Evolutionary conservation across 2,888 invertebrate species (phyloP).

Genomic region (Aromia moschata): DNA sequence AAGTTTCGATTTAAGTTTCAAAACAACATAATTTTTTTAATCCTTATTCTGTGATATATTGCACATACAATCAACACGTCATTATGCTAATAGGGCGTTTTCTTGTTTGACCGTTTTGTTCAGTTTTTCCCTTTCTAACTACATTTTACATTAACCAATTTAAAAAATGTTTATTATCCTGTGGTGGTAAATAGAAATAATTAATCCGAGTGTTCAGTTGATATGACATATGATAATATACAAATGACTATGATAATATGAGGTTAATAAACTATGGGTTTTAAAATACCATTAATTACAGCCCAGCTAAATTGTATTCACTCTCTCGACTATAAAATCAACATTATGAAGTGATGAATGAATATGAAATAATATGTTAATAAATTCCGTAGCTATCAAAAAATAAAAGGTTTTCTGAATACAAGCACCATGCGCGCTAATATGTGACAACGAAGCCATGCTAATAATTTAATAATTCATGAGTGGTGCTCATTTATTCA

Average conservation of each 20-base stretch:
- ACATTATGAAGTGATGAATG: constrained; percentile 2
- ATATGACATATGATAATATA: not conserved
- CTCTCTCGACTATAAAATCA: not conserved
- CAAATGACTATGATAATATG: not conserved
- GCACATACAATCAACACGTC: no score
- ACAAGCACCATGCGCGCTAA: constrained; percentile 3
- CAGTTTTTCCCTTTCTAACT: no score
- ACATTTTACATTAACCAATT: no score
- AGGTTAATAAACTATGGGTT: constrained; percentile 4
- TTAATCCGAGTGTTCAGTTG: no score
- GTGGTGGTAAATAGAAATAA: no score
- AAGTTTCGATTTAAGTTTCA: no score
- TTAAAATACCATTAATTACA: not conserved
- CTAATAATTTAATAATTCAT: constrained; percentile 28
- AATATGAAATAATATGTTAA: constrained; percentile 17
- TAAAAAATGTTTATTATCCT: no score
- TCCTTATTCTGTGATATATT: no score
- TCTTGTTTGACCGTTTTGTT: no score
- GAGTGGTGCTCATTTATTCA: constrained; percentile 22
- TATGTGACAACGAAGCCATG: constrained; percentile 1
- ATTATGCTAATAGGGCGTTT: no score
- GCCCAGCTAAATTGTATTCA: constrained; percentile 3
- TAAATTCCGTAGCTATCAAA: constrained; percentile 18
- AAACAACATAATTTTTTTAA: no score
- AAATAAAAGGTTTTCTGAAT: constrained; percentile 5